phyloP scores from a whole-genome alignment of 1,140 invertebrate genomes.

The Drosophila baimaii region DNA sequence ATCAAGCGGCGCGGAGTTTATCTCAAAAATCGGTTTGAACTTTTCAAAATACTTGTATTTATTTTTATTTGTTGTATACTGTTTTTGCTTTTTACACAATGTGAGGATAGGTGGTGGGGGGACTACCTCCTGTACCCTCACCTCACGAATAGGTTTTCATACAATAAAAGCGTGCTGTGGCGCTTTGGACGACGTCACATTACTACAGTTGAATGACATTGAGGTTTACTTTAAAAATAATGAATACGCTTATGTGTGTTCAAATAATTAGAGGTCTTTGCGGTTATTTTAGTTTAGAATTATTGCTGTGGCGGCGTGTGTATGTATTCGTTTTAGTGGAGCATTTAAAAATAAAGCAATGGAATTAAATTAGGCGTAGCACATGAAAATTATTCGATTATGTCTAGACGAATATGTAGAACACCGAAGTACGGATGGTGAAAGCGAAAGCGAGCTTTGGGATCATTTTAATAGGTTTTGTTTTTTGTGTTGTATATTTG shows the following conservation, averaged over 20 bases:
- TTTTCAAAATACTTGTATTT: conserved; percentile 40
- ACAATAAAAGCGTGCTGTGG: conserved; percentile 53
- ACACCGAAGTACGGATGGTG: conserved; percentile 22
- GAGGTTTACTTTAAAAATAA: conserved; percentile 52
- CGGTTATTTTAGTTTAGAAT: conserved; percentile 63
- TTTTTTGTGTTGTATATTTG: conserved; percentile 1
- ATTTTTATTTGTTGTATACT: conserved; percentile 58
- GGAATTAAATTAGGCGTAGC: conserved; percentile 57
- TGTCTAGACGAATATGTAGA: conserved; percentile 49
- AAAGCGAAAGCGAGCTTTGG: conserved; percentile 42
- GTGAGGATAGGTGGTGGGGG: conserved; percentile 8
- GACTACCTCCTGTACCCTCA: conserved; percentile 41
- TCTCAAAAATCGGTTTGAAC: conserved; percentile 12
- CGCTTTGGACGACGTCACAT: conserved; percentile 43
- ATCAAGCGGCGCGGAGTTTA: conserved; percentile 26
- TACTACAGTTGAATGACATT: conserved; percentile 51
- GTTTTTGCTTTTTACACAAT: conserved; percentile 48
- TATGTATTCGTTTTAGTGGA: conserved; percentile 11
- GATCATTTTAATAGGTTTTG: conserved; percentile 1
- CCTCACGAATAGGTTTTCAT: conserved; percentile 32
- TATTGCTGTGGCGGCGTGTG: conserved; percentile 21
- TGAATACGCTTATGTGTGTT: conserved; percentile 59
- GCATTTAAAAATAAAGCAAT: conserved; percentile 51
- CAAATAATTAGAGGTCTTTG: conserved; percentile 75
- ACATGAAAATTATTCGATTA: conserved; percentile 61